Base-by-base conservation (phyloP, 2,113 vertebrate genomes). In the Egretta garzetta region DNA sequence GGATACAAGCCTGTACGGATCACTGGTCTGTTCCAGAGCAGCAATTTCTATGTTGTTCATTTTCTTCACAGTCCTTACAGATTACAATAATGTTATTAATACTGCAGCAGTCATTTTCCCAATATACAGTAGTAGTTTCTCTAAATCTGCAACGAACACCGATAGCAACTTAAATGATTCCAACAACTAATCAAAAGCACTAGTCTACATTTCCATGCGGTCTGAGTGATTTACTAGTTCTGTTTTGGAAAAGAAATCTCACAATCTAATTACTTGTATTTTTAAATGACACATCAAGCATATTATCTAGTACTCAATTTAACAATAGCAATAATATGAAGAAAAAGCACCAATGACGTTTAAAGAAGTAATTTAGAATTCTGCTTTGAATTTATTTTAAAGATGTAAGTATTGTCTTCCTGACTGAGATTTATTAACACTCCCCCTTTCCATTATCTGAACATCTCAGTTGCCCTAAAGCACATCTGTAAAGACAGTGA, bases 61-160 rank as follows among this genome's bases (percentile, higher is more conserved):
- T 98, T 96, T 84, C 90, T 97, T 85, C 21, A 26, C 77, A 93
- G 95, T 71, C 91, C 80, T 90, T 94, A 82, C 96, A 97, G 94
- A 96, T 95, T 96, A 94, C 87, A 88, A 70, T 94, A 90, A 98
- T 47, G 88, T 95, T 96, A 97, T 98, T 98, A 98, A 98, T 97
- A 80, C 59, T 39, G 17, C 64, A 95, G 97, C 37, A 91, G 66
- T 90, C 88, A 93, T 97, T 97, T 96, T 81, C 91, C 88, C 93
- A 93, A 92, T 89, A 96, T 66, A 96, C 73, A 97, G 86, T 92
- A 96, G 95, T 56, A 96, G 95, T 97, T 97, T 94, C 80, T 93
- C 88, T 94, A 92, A 96, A 97, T 96, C 95, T 88, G 86, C 75
- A 96, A 89, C 88, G 94, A 97, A 72, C 75, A 92, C 64, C 4